Conservation (phyloP, 2,113 vertebrate species). For the Anser cygnoides region DNA sequence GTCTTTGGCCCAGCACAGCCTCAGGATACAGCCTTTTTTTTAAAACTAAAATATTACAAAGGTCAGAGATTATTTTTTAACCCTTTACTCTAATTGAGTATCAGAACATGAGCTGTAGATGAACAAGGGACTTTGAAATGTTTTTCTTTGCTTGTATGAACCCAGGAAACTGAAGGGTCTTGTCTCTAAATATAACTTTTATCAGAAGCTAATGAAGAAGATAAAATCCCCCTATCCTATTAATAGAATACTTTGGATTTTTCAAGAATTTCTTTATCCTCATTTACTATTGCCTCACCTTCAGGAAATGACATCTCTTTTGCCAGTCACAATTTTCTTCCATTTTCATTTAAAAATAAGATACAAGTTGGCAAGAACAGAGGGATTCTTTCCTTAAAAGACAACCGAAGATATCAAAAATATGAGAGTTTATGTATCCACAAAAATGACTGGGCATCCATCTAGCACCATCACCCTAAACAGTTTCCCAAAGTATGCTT, state of each 20-base stretch:
- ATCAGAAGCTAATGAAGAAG: background rate
- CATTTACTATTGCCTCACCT: background rate
- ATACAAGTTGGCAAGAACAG: background rate
- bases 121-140: background rate
- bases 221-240: background rate
- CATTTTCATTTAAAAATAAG: conserved; percentile 14
- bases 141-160: background rate
- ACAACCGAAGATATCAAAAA: background rate
- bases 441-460: background rate
- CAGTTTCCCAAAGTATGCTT: background rate
- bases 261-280: background rate
- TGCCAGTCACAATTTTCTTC: background rate
- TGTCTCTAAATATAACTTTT: background rate
- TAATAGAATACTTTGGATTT: background rate
- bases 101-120: background rate
- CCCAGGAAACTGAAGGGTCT: background rate
- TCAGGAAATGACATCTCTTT: background rate
- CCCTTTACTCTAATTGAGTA: conserved; percentile 37
- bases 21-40: conserved; percentile 20
- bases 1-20: conserved; percentile 34
- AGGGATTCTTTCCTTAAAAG: background rate
- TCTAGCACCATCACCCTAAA: background rate
- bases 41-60: background rate
- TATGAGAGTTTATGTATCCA: background rate
- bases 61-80: conserved; percentile 52